These are phyloP conservation scores for Drosophila antonietae DNA, from an alignment of 2,888 invertebrate species.

Conservation along the genomic window DNA sequence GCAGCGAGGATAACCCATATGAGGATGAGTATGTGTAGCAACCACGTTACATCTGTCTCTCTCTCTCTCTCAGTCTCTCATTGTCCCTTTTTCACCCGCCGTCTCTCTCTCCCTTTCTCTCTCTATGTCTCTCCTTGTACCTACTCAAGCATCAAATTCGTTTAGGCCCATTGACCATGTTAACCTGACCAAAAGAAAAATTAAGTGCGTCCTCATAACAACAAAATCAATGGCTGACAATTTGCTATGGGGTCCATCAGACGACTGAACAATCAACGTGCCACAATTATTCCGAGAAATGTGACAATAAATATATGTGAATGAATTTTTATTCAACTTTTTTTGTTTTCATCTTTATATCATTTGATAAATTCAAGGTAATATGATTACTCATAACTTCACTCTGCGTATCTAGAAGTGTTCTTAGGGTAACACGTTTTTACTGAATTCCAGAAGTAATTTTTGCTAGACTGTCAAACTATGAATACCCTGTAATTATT, in stretches of 20 bases:
- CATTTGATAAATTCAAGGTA: constrained; percentile 5
- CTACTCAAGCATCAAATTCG: constrained; percentile 53
- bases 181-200: constrained; percentile 29
- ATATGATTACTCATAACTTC: neutral
- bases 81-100: neutral
- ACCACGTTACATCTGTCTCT: neutral
- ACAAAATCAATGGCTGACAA: constrained; percentile 30
- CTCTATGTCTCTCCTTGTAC: neutral
- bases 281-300: constrained; percentile 3
- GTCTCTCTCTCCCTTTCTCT: neutral
- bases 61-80: neutral
- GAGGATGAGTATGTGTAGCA: constrained; percentile 71
- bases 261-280: constrained; percentile 14
- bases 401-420: neutral
- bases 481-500: neutral
- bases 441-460: neutral
- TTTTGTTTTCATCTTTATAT: neutral
- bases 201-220: constrained; percentile 18
- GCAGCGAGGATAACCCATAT: constrained; percentile 61
- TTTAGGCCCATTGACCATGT: constrained; percentile 44
- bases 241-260: constrained; percentile 3
- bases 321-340: neutral
- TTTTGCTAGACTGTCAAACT: neutral
- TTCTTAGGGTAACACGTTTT: neutral
- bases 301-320: neutral